Base-by-base conservation (phyloP, 2,113 vertebrate species). In the Leucopsar rothschildi region DNA sequence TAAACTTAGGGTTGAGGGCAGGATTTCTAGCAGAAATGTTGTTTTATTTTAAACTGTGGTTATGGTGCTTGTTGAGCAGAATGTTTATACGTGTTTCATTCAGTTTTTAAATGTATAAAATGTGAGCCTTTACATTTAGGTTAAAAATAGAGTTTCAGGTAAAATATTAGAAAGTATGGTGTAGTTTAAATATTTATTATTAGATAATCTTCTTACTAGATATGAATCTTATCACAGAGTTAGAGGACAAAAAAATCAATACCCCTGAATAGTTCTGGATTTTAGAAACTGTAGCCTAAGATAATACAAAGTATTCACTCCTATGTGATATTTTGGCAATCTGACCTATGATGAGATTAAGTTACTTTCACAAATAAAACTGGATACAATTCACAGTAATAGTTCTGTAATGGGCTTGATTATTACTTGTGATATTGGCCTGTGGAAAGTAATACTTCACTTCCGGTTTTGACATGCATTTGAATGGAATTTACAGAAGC, bases 241-340 rank as follows among this genome's bases (percentile, higher is more conserved):
- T 47, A 59, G 23, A 56, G 47, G 28, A 47, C 11, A 25, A 49
- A 82, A 71, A 47, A 59, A 27, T 5, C 16, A 29, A 22, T 27
- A n/a, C 2, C 3, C 8, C 0, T 3, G 24, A 61, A 40, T 65
- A 35, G 11, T 35, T 73, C 24, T 56, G 8, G 4, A 2, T 31
- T 82, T 91, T 71, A 57, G 42, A 73, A 88, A 60, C 1, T 47
- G 16, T 33, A 72, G 45, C 16, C 73, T 28, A 53, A 35, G 29
- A 33, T 45, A 77, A 66, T 52, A 20, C 17, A 25, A 69, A 71
- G 8, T 82, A 25, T 49, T 76, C 3, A 16, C 65, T 80, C 23
- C 50, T 14, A 2, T 29, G 10, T 11, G 50, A 20, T 56, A 39
- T 76, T 79, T 87, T 57, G 78, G 12, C 28, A 49, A 11, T 45